Base-by-base conservation (phyloP, 1,140 invertebrate species). In the Coelopa frigida region DNA sequence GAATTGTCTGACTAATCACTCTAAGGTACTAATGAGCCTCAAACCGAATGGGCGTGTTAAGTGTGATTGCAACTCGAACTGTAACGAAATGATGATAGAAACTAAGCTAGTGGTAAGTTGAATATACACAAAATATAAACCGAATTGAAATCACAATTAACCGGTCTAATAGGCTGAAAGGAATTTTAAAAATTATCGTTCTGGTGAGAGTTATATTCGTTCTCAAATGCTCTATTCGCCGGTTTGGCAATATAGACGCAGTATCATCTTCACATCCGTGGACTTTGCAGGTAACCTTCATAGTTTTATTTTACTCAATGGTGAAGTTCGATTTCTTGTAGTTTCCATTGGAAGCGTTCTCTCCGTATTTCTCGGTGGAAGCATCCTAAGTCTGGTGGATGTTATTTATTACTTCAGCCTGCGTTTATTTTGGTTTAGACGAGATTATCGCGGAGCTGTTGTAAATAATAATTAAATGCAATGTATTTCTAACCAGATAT, bases 391-490 rank as follows among this genome's bases (percentile, higher is more conserved):
- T 21, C 14, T 40, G 4, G 23, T 27, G 5, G 37, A 41, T 14
- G 17, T 37, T 12, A 20, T 48, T 35, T 48, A 48, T 22, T 43
- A 26, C 17, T 43, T 48, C 14, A 48, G 31, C 11, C 12, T 48
- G 23, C 37, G 46, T 20, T 21, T 48, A 14, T 48, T 43, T 43
- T 48, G 46, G 46, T 48, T 36, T 48, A 18, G 15, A 26, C 39
- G 32, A 7, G 46, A 33, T 24, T 48, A 27, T 39, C 20, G 31
- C 18, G 43, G 43, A n/a, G 27, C 14, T 17, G 15, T 31, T 5
- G 17, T 8, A 8, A 29, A 33, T 33, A 17, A 44, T 26, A 4
- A 33, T 21, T 44, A 43, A 44, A 32, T 11, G 14, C 21, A 39
- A 35, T 7, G 5, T 10, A 5, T n/a, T n/a, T n/a, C n/a, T n/a